Evolutionary conservation across 1,140 invertebrate species (phyloP).

Genomic region (Whitmania pigra): DNA sequence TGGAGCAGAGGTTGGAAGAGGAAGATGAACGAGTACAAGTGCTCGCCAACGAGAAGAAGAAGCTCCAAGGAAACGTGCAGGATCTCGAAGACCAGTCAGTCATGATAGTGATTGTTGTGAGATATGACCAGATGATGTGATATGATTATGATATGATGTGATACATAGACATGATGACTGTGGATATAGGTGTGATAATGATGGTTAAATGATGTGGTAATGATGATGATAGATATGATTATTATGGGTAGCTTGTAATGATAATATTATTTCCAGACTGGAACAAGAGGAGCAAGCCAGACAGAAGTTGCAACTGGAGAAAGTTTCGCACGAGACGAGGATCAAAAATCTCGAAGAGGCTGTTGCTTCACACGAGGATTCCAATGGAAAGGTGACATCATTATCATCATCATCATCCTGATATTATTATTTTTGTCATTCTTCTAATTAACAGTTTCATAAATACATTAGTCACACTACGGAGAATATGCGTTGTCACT

Average conservation of each 20-base stretch:
- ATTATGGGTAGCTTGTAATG: constrained; percentile 16
- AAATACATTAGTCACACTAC: background rate
- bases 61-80: constrained; percentile 72
- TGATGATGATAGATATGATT: background rate
- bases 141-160: too few species aligned
- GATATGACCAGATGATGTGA: too few species aligned
- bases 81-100: constrained; percentile 48
- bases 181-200: too few species aligned
- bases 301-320: constrained; percentile 92
- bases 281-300: constrained; percentile 91
- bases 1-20: constrained; percentile 87
- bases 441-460: background rate
- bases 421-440: background rate
- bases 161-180: too few species aligned
- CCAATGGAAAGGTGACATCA: constrained; percentile 13
- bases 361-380: constrained; percentile 59
- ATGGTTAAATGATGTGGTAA: background rate
- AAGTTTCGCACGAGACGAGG: constrained; percentile 81
- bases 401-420: background rate
- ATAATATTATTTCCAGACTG: constrained; percentile 42
- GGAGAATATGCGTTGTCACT: too few species aligned
- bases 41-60: constrained; percentile 79
- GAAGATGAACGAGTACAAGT: constrained; percentile 75
- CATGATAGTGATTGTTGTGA: too few species aligned
- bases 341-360: constrained; percentile 94